phyloP scores from a whole-genome alignment of 2,113 vertebrate genomes.

The Dasypus novemcinctus region DNA sequence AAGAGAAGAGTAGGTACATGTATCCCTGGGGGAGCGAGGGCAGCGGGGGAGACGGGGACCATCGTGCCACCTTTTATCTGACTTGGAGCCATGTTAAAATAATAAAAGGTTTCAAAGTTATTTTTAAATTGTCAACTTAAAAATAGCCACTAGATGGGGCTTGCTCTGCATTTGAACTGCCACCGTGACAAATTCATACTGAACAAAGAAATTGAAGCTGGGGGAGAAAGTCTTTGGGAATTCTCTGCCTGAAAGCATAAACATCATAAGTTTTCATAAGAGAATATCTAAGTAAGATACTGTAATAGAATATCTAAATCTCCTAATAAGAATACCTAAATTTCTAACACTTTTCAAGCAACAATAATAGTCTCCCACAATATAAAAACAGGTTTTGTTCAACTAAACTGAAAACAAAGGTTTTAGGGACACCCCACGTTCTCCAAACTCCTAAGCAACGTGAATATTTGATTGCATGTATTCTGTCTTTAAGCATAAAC shows the following conservation, averaged over 20 bases:
- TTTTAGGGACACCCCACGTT: neutral
- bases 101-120: neutral
- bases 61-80: neutral
- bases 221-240: neutral
- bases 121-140: neutral
- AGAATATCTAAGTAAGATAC: no score
- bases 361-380: neutral
- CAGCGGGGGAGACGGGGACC: neutral
- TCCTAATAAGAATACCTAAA: neutral
- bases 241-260: neutral
- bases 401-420: neutral
- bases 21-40: neutral
- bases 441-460: neutral
- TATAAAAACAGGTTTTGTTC: neutral
- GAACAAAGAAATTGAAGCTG: neutral
- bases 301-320: no score
- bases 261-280: neutral
- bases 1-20: neutral
- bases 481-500: neutral
- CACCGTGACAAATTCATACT: neutral
- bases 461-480: neutral
- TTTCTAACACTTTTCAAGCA: neutral
- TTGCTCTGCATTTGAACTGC: neutral
- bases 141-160: slow-evolving; percentile 56
- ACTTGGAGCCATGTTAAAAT: neutral